Conservation (phyloP, 2,797 vertebrate genomes). For the Harpagifer antarcticus region DNA sequence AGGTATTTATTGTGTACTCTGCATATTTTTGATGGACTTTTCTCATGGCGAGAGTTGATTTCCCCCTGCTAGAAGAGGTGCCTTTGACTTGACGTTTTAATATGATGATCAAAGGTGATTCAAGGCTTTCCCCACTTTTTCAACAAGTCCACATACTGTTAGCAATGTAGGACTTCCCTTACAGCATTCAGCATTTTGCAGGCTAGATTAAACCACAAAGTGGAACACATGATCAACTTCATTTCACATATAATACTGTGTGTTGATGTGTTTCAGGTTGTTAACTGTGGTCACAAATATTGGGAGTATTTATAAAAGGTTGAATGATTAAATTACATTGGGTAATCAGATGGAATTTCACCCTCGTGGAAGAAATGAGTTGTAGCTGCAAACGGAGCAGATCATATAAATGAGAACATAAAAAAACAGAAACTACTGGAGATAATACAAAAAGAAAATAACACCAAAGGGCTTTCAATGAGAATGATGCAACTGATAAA, state of each 20-base stretch:
- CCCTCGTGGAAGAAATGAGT: conserved; percentile 14
- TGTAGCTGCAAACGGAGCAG: not conserved
- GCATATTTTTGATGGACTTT: not conserved
- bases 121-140: not conserved
- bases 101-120: not conserved
- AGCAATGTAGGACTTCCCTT: not conserved
- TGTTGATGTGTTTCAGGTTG: not conserved
- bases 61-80: not conserved
- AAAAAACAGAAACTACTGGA: conserved; percentile 4
- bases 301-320: conserved; percentile 29
- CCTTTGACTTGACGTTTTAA: not conserved
- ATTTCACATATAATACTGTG: not conserved
- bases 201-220: not conserved
- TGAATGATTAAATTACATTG: conserved; percentile 34
- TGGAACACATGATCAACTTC: conserved; percentile 3
- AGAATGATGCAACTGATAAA: conserved; percentile 46
- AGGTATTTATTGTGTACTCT: not conserved
- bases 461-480: conserved; percentile 28
- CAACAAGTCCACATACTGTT: not conserved
- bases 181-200: conserved; percentile 1
- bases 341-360: conserved; percentile 26
- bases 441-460: conserved; percentile 9
- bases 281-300: conserved; percentile 35
- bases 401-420: conserved; percentile 7
- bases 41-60: not conserved